Percentiles rank a stretch among this genome's conserved stretches.
Evolutionary conservation across 2,888 invertebrate species (phyloP).

Genomic region (Trichopoda pennipes): DNA sequence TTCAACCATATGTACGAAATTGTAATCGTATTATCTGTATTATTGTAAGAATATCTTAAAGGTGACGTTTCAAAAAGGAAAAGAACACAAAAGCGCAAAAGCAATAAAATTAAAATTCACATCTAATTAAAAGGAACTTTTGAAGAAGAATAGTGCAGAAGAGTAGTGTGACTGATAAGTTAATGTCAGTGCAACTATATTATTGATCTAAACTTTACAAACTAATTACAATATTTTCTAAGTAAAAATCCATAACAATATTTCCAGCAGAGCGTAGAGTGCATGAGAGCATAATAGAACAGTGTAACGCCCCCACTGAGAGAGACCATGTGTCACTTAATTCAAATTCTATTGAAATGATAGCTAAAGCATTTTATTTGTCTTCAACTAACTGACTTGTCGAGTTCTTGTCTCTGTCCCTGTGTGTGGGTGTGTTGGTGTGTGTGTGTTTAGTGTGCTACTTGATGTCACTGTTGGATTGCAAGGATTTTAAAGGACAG

Average conservation of each 20-base stretch:
- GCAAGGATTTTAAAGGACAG: conserved; percentile 41
- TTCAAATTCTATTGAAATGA: neutral
- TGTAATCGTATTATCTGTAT: no score
- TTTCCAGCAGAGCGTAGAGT: neutral
- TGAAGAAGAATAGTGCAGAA: neutral
- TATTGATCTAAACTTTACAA: neutral
- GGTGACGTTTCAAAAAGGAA: no score
- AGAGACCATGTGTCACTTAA: conserved; percentile 23
- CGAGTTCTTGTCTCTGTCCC: neutral
- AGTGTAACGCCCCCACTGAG: conserved; percentile 21
- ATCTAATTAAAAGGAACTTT: no score
- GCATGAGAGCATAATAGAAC: neutral
- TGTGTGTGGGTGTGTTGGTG: neutral
- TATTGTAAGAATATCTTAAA: no score
- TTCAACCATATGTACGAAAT: neutral
- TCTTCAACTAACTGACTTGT: conserved; percentile 31
- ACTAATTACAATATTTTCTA: conserved; percentile 15
- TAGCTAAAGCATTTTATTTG: conserved; percentile 42
- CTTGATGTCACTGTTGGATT: conserved; percentile 11
- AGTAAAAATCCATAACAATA: conserved; percentile 23
- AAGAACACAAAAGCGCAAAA: no score
- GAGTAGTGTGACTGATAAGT: no score
- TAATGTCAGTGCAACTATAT: conserved; percentile 8
- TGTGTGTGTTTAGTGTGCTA: neutral
- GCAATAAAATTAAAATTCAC: neutral